Evolutionary conservation across 2,797 vertebrate genomes (phyloP), one percentile per base, ranked within the genome.

Genomic region (Geotrypetes seraphini): DNA sequence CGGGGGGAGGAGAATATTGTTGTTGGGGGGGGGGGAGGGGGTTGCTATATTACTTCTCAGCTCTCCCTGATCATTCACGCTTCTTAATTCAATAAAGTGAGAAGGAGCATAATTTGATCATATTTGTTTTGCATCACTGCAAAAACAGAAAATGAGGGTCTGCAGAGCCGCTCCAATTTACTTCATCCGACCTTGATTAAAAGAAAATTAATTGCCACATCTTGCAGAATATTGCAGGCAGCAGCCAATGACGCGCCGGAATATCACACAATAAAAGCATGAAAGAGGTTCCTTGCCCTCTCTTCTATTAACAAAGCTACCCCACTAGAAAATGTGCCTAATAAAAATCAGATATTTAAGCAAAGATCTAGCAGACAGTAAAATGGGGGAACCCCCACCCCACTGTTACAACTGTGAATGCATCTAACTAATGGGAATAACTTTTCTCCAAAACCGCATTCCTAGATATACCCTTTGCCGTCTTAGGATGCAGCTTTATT

Each of bases 101-200:
- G 91, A 86, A 92, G 86, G 88, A 90, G 85, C 91, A 88, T 94
- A 81, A 96, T 94, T 95, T 94, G 93, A 96, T 96, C 91, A 85
- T 93, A 94, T 96, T 99, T 97, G 91, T 96, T 97, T 97, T 96
- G 92, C 92, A 95, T 93, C 88, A 84, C 86, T 92, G 91, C 89
- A 92, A 97, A 97, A 96, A 95, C 89, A 96, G 90, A 95, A 91
- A 92, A 94, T 90, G 92, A 92, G 90, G 89, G 88, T 85, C 91
- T 84, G 86, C 87, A 87, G 89, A 93, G 87, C 90, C 69, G 83
- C 85, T 83, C 90, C 93, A 93, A 95, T 96, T 93, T 94, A 94
- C 90, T 96, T 94, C 89, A 91, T 96, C 93, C 88, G 89, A 95
- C 93, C 92, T 96, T 98, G 95, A 97, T 97, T 97, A 98, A 97